These are phyloP conservation scores for Plebejus anna DNA, from an alignment of 2,888 invertebrate genomes.

Conservation along the genomic window DNA sequence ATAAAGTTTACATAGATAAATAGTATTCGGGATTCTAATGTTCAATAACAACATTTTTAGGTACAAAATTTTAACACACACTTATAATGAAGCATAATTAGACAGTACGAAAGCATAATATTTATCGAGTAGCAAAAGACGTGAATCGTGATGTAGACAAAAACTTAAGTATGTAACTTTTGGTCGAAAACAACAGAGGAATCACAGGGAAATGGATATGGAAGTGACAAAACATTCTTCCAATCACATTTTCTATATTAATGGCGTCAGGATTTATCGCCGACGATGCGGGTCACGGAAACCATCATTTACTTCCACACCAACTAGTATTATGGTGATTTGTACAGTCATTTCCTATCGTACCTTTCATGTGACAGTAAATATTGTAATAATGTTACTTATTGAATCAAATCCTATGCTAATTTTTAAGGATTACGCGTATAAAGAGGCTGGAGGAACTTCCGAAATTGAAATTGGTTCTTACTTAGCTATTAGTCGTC, in stretches of 20 bases:
- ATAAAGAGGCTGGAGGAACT: neutral
- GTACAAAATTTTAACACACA: too few relatives aligned
- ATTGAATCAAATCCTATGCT: neutral
- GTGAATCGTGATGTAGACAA: neutral
- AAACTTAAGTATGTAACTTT: neutral
- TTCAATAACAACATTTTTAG: too few relatives aligned
- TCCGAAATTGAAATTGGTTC: neutral
- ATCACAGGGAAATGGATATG: conserved; percentile 1
- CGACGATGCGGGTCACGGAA: conserved; percentile 69
- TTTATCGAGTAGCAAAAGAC: too few relatives aligned
- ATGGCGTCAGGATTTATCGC: conserved; percentile 40
- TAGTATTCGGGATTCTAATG: too few relatives aligned
- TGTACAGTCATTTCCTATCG: conserved; percentile 55
- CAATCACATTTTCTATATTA: conserved; percentile 18
- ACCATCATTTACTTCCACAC: conserved; percentile 63
- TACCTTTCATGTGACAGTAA: conserved; percentile 43
- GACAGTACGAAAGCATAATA: too few relatives aligned
- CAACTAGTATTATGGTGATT: conserved; percentile 57
- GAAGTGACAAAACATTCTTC: conserved; percentile 20
- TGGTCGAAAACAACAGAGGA: neutral
- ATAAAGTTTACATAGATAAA: neutral
- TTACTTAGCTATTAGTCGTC: neutral
- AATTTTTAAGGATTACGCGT: neutral
- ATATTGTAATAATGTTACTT: neutral
- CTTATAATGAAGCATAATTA: too few relatives aligned